These are phyloP conservation scores for Acronicta leporina DNA, from an alignment of 2,888 invertebrate genomes.

Conservation along the genomic window DNA sequence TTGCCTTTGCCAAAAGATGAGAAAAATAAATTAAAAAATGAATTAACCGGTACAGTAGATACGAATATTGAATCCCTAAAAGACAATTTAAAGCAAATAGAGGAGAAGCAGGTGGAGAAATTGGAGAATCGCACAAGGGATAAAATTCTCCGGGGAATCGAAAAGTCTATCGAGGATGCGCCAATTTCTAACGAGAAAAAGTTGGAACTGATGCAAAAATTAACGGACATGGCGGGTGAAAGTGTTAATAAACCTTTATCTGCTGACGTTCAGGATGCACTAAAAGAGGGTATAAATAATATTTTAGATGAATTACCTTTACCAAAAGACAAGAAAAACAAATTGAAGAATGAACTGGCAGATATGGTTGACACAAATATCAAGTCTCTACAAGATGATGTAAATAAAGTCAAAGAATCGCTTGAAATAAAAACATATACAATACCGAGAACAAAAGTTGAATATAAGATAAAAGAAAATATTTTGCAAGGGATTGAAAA, in stretches of 20 bases:
- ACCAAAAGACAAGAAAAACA: constrained; percentile 1
- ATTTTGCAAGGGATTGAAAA: constrained; percentile 9
- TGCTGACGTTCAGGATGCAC: neutral
- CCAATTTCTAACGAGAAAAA: too few species aligned
- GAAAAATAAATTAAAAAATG: constrained; percentile 3
- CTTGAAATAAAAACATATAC: too few species aligned
- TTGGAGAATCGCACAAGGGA: too few species aligned
- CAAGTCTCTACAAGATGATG: neutral
- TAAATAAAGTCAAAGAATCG: neutral
- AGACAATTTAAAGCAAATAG: neutral
- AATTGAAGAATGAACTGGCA: constrained; percentile 4
- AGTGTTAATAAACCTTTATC: neutral
- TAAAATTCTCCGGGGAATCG: too few species aligned
- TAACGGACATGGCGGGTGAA: neutral
- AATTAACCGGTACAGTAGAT: constrained; percentile 4
- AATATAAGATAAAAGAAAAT: neutral
- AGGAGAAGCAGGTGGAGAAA: too few species aligned
- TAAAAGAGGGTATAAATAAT: neutral
- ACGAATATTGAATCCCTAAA: neutral
- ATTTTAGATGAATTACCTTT: constrained; percentile 7
- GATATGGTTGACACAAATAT: constrained; percentile 6
- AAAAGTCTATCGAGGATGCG: too few species aligned
- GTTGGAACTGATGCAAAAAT: neutral
- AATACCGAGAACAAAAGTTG: too few species aligned
- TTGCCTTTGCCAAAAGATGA: neutral